A percentile compares a stretch with the other conserved stretches of the same genome.
These are phyloP conservation scores for Argyra leucocephala DNA, from an alignment of 2,888 invertebrate species.

Conservation along the genomic window DNA sequence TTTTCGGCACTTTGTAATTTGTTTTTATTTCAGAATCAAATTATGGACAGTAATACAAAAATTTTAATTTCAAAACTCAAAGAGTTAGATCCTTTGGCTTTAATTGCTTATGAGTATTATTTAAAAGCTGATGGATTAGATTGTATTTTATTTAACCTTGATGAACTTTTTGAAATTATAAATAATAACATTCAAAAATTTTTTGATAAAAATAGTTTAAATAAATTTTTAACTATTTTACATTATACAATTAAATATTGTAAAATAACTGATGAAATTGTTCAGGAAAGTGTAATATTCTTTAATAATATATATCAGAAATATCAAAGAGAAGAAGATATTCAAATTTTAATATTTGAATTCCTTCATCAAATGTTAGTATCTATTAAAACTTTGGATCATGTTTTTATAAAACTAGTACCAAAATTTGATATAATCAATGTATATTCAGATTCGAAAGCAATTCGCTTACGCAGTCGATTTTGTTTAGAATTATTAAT, in stretches of 20 bases:
- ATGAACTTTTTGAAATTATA: neutral
- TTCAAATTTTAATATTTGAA: neutral
- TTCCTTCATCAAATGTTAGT: constrained; percentile 1
- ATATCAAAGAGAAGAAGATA: neutral
- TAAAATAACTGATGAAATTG: neutral
- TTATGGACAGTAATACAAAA: neutral
- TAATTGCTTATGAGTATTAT: neutral
- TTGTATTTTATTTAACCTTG: neutral
- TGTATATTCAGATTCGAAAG: neutral
- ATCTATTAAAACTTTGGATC: neutral
- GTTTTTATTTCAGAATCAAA: too few relatives aligned
- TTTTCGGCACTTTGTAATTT: too few relatives aligned
- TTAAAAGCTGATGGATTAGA: neutral
- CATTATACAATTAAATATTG: neutral
- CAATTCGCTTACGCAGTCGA: neutral
- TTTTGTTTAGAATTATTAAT: constrained; percentile 8
- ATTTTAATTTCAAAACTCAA: neutral
- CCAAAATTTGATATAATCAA: neutral
- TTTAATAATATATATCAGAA: neutral
- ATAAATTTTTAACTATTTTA: neutral
- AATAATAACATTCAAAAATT: neutral
- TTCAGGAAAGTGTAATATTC: neutral
- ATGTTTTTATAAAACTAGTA: neutral
- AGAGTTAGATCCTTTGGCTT: neutral
- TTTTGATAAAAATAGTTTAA: neutral